A percentile compares a stretch with the other conserved stretches of the same genome.
These are phyloP conservation scores for Hoplodrina blanda DNA, from an alignment of 2,888 invertebrate species.

Conservation along the genomic window DNA sequence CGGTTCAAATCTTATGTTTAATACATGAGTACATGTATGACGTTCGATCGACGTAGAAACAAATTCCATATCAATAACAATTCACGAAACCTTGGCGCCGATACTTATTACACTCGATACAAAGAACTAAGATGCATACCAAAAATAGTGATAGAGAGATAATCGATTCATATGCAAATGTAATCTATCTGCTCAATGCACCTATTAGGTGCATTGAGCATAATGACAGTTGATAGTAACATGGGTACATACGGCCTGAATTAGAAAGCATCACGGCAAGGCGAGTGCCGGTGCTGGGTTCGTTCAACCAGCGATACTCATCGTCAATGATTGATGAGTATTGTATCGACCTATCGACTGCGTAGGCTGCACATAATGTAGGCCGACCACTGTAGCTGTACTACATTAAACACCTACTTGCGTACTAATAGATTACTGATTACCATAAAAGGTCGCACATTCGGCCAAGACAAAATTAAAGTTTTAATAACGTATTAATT, in stretches of 20 bases:
- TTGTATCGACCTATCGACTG: slow-evolving; percentile 74
- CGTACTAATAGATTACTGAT: slow-evolving; percentile 72
- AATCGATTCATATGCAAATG: slow-evolving; percentile 68
- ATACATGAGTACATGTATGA: slow-evolving; percentile 60
- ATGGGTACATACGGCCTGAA: slow-evolving; percentile 69
- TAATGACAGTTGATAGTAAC: slow-evolving; percentile 66
- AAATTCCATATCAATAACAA: slow-evolving; percentile 57
- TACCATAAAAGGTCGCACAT: slow-evolving; percentile 71
- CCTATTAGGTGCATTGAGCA: slow-evolving; percentile 65
- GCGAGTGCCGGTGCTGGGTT: slow-evolving; percentile 69
- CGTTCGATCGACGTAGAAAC: slow-evolving; percentile 52
- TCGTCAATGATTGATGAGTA: slow-evolving; percentile 83
- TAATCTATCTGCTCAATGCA: slow-evolving; percentile 53
- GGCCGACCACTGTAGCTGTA: slow-evolving; percentile 76
- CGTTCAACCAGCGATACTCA: slow-evolving; percentile 76
- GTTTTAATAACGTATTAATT: background rate
- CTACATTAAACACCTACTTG: slow-evolving; percentile 80
- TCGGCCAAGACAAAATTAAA: slow-evolving; percentile 28
- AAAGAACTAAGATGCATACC: slow-evolving; percentile 60
- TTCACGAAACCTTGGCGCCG: slow-evolving; percentile 64
- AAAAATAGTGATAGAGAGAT: slow-evolving; percentile 58
- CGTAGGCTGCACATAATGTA: slow-evolving; percentile 80
- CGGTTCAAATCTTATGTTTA: slow-evolving; percentile 59
- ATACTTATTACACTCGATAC: slow-evolving; percentile 59
- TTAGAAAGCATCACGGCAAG: slow-evolving; percentile 78